Evolutionary conservation across 2,113 vertebrate genomes (phyloP).

Genomic region (Epinephelus fuscoguttatus): DNA sequence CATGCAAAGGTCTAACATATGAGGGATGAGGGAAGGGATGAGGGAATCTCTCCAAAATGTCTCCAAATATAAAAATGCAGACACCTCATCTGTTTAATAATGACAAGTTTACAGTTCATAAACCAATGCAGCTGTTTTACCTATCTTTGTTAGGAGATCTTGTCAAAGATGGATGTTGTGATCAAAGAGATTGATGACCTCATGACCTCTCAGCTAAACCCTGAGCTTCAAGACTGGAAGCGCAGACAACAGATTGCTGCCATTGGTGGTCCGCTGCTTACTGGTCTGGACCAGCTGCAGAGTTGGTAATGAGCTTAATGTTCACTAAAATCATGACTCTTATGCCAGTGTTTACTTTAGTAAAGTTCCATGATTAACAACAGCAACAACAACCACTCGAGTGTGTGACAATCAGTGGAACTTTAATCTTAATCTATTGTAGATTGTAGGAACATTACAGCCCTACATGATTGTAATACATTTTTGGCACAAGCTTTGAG

Average conservation of each 20-base stretch:
- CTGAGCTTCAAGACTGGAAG: slow-evolving; percentile 95
- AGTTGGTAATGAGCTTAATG: slow-evolving; percentile 88
- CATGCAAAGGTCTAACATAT: not conserved
- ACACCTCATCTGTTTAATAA: not conserved
- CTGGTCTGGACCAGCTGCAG: slow-evolving; percentile 94
- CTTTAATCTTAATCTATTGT: not conserved
- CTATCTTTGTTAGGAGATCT: slow-evolving; percentile 86
- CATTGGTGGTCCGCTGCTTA: slow-evolving; percentile 93
- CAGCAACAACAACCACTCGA: too few relatives aligned
- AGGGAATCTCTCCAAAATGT: not conserved
- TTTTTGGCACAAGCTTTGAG: too few relatives aligned
- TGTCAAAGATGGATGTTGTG: slow-evolving; percentile 92
- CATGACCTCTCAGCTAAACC: slow-evolving; percentile 89
- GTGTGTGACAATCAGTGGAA: too few relatives aligned
- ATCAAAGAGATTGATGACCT: slow-evolving; percentile 92
- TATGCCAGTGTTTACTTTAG: not conserved
- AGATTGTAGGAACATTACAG: not conserved
- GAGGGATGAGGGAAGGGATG: too few relatives aligned
- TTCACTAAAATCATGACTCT: not conserved
- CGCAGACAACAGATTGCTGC: slow-evolving; percentile 93
- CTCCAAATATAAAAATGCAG: not conserved
- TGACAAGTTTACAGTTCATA: too few relatives aligned
- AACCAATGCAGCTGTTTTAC: not conserved
- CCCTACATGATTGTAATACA: too few relatives aligned
- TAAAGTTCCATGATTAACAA: not conserved